Base-by-base conservation (phyloP, 1,140 invertebrate species). In the Rhyacophila brunnea region DNA sequence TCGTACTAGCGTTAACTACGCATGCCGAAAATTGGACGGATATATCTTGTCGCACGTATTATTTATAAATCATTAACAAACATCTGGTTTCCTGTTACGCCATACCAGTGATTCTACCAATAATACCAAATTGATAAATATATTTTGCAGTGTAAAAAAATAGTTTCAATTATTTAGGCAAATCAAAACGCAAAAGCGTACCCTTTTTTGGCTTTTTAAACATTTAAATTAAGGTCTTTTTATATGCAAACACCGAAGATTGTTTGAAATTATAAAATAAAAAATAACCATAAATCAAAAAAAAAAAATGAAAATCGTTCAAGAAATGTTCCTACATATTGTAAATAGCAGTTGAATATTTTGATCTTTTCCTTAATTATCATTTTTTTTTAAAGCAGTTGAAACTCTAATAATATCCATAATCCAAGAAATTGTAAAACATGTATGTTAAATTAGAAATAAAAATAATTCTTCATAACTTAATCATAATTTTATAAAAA, bases 41-140 rank as follows among this genome's bases (percentile, higher is more conserved):
- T 13, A 11, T 11, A 11, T 5, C 13, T 17, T 14, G 40, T 11
- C 13, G 4, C 17, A 14, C 4, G 40, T 28, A 28, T 28, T 28
- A 28, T 28, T 38, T 32, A 55, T 47, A 55, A 55, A 55, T 11
- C 38, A n/a, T 19, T 19, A 14, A 14, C 23, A 46, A 20, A 60
- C 58, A 55, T 46, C 56, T 59, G 61, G 51, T 64, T 52, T 53
- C 40, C 58, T 36, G 44, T 55, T 50, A 42, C 19, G 74, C 72
- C 74, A 75, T 78, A 78, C 77, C 77, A 79, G 78, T 79, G 75
- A 72, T 75, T 28, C 23, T 77, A 78, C 77, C 76, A 78, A 78
- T 76, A 79, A 79, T 67, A 64, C 62, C 62, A 64, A 64, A 64
- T 60, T 60, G 23, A 50, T 58, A 58, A 58, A 56, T 59, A 59